Percentiles rank a stretch among this genome's conserved stretches.
These are phyloP conservation scores for Drosophila teissieri DNA, from an alignment of 1,140 invertebrate genomes.

Conservation along the genomic window DNA sequence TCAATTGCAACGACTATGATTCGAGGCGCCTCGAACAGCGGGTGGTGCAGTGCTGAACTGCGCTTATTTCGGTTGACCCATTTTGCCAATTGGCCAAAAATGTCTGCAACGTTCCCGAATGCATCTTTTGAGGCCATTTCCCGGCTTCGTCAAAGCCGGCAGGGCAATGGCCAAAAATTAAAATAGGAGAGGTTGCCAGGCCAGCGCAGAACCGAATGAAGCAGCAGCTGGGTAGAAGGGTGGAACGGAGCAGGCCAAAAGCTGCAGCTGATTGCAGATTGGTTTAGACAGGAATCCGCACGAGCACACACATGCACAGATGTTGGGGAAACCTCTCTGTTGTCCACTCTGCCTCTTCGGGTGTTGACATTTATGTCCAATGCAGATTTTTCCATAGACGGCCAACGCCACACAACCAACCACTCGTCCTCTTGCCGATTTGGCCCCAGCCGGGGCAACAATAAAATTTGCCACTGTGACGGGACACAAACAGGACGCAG, in stretches of 20 bases:
- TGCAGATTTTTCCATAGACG: slow-evolving; percentile 75
- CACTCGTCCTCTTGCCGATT: neutral
- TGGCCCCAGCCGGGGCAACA: slow-evolving; percentile 49
- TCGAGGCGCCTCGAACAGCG: slow-evolving; percentile 8
- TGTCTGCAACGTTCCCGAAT: slow-evolving; percentile 62
- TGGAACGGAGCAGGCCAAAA: slow-evolving; percentile 34
- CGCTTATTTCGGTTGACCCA: slow-evolving; percentile 79
- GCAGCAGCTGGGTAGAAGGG: neutral
- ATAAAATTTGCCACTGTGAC: slow-evolving; percentile 70
- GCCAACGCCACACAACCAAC: neutral
- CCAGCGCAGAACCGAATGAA: slow-evolving; percentile 1
- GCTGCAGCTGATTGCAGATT: slow-evolving; percentile 77
- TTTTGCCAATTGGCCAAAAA: slow-evolving; percentile 76
- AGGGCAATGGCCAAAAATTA: slow-evolving; percentile 54
- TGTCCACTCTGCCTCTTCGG: slow-evolving; percentile 38
- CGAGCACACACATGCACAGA: slow-evolving; percentile 2
- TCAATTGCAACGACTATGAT: slow-evolving; percentile 72
- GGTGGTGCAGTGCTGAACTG: slow-evolving; percentile 33
- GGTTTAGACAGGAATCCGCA: slow-evolving; percentile 64
- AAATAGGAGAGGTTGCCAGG: slow-evolving; percentile 59
- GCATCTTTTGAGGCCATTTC: slow-evolving; percentile 52
- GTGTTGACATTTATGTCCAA: slow-evolving; percentile 83
- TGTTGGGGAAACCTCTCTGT: slow-evolving; percentile 17
- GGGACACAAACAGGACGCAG: slow-evolving; percentile 46
- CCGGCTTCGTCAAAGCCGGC: slow-evolving; percentile 2